Percentiles rank a stretch among this genome's conserved stretches.
These are phyloP conservation scores for Cephalopachus bancanus DNA, from an alignment of 2,797 vertebrate species.

Conservation along the genomic window DNA sequence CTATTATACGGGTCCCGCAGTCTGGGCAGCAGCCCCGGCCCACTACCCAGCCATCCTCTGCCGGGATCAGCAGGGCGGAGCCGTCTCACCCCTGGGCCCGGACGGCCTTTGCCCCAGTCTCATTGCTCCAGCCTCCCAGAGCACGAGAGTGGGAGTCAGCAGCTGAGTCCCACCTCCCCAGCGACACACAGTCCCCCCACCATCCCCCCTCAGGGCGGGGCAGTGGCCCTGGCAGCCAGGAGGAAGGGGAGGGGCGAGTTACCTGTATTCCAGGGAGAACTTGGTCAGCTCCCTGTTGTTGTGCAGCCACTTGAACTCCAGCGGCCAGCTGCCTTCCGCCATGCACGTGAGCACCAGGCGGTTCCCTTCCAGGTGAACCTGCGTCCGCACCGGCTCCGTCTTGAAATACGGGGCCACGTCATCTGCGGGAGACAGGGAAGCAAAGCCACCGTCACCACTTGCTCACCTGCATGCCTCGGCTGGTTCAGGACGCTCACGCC, in stretches of 20 bases:
- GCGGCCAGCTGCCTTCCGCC: conserved; percentile 99
- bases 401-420: conserved; percentile 98
- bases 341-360: conserved; percentile 98
- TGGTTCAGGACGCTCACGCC: rapidly evolving
- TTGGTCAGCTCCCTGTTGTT: conserved; percentile 95
- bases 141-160: neutral
- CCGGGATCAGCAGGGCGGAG: no score
- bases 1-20: rapidly evolving
- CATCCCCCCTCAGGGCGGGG: neutral
- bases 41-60: neutral
- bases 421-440: conserved; percentile 87
- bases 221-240: neutral
- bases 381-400: conserved; percentile 96
- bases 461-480: rapidly evolving
- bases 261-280: conserved; percentile 99
- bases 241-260: conserved; percentile 50
- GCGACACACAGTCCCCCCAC: neutral
- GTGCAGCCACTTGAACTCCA: conserved; percentile 99
- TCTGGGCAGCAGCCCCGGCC: rapidly evolving
- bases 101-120: no score
- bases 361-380: conserved; percentile 98
- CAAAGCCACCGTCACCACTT: neutral
- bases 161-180: rapidly evolving
- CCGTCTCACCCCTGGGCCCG: neutral
- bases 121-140: neutral